Conservation (phyloP, 2,113 vertebrate species). For the Coreoperca whiteheadi region DNA sequence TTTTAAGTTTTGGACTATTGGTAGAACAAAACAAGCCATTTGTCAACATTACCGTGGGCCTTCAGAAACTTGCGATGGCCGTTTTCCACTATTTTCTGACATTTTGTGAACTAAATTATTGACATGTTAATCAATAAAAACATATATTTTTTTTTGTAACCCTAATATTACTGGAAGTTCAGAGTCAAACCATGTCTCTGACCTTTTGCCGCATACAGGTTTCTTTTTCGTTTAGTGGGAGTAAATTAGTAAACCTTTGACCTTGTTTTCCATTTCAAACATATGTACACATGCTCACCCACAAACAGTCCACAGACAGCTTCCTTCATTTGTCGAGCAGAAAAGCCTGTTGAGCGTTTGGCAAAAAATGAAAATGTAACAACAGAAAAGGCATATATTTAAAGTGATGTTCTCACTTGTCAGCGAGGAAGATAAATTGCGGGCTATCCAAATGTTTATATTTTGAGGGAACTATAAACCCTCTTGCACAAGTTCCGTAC, state of each 20-base stretch:
- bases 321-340: neutral
- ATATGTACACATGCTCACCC: neutral
- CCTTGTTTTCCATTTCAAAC: neutral
- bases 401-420: constrained; percentile 14
- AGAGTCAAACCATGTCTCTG: neutral
- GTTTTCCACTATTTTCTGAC: neutral
- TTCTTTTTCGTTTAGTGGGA: neutral
- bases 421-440: constrained; percentile 45
- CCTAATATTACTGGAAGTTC: neutral
- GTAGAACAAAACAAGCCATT: neutral
- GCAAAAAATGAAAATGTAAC: neutral
- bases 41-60: neutral
- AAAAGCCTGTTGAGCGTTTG: neutral
- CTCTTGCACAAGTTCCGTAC: neutral
- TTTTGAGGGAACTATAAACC: constrained; percentile 28
- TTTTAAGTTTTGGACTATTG: neutral
- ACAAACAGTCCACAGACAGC: neutral
- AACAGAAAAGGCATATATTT: neutral
- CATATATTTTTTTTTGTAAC: neutral
- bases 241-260: neutral
- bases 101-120: neutral
- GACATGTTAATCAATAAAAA: neutral
- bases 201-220: neutral
- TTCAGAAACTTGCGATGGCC: neutral
- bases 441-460: constrained; percentile 34